Evolutionary conservation across 2,888 invertebrate species (phyloP), one percentile per base, ranked within the genome.

Genomic region (Physocephala rufipes): DNA sequence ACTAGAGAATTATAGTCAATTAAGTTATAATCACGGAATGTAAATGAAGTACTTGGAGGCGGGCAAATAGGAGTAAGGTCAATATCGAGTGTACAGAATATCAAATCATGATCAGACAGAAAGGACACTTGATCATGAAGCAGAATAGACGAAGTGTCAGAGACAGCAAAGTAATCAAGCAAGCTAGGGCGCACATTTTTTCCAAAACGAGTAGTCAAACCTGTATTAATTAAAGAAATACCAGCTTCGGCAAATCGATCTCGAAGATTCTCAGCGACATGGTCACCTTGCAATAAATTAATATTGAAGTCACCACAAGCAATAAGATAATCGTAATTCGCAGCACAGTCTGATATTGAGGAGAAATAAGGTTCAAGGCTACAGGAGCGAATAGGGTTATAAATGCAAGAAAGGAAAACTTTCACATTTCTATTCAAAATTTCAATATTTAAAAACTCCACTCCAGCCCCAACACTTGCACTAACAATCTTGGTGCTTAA

Each of bases 221-320:
- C 1, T 13, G 9, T 19, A n/a, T 61, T 61, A 19, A 43, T 19
- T n/a, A 61, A 16, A 30, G 43, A 16, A 15, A 61, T 13, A 19
- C 43, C 43, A 43, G 61, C 13, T 13, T 19, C 16, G 43, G 16
- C n/a, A 12, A n/a, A n/a, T 19, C 12, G n/a, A 36, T 36, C 36
- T 19, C 19, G n/a, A 36, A 7, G 28, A 16, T 28, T 19, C 7
- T 3, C 12, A 28, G 24, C 13, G 7, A 15, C 15, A 26, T 13
- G 15, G 16, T 58, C 24, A 26, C 9, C 2, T 26, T 5, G 13
- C 16, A 58, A 58, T 3, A 58, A 12, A 61, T 61, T 61, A 9
- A 61, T 16, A 16, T 61, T 61, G 7, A 61, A 61, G 15, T 61
- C 61, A 61, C 36, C 21, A 36, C 30, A 61, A 15, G n/a, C 15